A percentile compares a stretch with the other conserved stretches of the same genome.
Conservation (phyloP, 2,113 vertebrate species). For the Pteropus alecto region DNA sequence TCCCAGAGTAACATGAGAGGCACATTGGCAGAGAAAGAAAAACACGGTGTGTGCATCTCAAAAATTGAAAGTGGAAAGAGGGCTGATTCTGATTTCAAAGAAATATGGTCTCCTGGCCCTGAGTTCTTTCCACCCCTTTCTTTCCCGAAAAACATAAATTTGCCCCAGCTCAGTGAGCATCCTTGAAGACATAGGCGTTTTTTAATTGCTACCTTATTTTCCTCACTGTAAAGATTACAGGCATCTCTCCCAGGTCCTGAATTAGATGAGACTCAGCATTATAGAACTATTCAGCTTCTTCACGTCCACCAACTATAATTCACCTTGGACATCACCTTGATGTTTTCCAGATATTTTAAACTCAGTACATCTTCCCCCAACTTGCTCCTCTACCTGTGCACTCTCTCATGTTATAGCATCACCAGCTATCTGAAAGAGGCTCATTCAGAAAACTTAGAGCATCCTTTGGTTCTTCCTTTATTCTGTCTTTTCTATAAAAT, state of each 20-base stretch:
- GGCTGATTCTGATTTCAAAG: neutral
- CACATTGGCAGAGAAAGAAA: neutral
- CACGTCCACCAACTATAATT: too few species aligned
- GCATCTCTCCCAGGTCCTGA: neutral
- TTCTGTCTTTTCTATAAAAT: neutral
- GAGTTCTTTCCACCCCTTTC: neutral
- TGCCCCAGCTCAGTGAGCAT: too few species aligned
- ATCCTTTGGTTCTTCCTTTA: neutral
- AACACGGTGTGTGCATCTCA: neutral
- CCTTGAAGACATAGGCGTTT: neutral
- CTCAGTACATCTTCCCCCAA: neutral
- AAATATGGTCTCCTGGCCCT: neutral
- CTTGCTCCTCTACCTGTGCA: neutral
- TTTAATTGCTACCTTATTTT: neutral
- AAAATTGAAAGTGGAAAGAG: neutral
- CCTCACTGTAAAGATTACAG: neutral
- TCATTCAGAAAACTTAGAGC: neutral
- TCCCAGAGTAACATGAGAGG: neutral
- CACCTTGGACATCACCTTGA: neutral
- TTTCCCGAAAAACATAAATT: neutral
- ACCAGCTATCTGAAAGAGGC: neutral
- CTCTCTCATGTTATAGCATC: neutral
- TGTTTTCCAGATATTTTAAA: neutral
- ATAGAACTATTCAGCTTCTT: neutral
- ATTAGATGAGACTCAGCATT: neutral